Conservation (phyloP, 2,797 vertebrate genomes). For the Rhinogobio ventralis region DNA sequence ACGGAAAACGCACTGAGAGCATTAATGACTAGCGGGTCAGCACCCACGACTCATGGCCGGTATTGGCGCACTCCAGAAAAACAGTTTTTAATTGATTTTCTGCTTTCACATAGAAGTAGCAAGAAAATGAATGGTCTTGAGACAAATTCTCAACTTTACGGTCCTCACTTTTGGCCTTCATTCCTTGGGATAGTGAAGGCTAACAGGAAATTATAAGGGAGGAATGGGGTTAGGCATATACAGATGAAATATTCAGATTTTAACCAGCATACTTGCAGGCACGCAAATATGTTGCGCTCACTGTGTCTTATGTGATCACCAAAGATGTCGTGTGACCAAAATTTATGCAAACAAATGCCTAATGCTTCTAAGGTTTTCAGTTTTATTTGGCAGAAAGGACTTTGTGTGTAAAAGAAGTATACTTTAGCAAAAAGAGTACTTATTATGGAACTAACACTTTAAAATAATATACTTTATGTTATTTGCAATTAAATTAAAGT, state of each 20-base stretch:
- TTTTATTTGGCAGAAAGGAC: too few species aligned
- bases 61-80: background rate
- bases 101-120: background rate
- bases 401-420: too few species aligned
- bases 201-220: background rate
- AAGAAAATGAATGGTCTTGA: background rate
- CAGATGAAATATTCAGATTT: conserved; percentile 4
- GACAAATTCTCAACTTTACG: background rate
- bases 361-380: background rate
- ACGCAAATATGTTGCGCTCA: background rate
- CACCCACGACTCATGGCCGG: background rate
- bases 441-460: background rate
- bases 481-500: background rate
- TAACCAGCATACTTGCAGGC: background rate
- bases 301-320: background rate
- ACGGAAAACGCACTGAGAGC: conserved; percentile 10
- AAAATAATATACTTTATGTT: background rate
- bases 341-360: background rate
- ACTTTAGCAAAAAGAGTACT: background rate
- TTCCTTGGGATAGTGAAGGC: background rate
- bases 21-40: conserved; percentile 31
- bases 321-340: background rate
- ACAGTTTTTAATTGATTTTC: conserved; percentile 31
- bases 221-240: background rate
- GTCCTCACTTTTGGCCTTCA: background rate